Percentiles rank a stretch among this genome's conserved stretches.
These are phyloP conservation scores for Limnothrissa miodon DNA, from an alignment of 2,113 vertebrate species.

Conservation along the genomic window DNA sequence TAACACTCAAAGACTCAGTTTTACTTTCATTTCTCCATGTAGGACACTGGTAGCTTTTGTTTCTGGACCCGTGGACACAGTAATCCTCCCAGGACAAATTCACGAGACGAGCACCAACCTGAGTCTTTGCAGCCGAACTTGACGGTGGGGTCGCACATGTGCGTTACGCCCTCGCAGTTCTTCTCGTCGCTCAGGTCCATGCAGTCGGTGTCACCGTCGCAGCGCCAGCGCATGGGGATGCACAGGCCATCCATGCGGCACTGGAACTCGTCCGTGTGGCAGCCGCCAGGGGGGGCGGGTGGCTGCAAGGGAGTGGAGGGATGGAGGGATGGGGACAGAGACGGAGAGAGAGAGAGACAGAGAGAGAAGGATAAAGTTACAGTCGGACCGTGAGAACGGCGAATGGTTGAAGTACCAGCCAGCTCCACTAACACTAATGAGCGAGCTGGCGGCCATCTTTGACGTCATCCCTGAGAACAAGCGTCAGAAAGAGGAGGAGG, in stretches of 20 bases:
- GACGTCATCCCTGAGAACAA: neutral
- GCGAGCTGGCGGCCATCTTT: neutral
- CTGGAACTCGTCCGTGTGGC: constrained; percentile 93
- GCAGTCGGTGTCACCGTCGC: constrained; percentile 91
- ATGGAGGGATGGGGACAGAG: neutral
- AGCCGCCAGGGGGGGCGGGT: constrained; percentile 88
- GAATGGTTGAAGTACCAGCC: neutral
- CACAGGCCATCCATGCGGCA: constrained; percentile 90
- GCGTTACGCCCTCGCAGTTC: constrained; percentile 91
- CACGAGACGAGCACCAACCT: constrained; percentile 64
- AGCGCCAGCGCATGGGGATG: constrained; percentile 95
- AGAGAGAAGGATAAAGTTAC: neutral
- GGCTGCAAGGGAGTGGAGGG: constrained; percentile 61
- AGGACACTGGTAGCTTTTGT: neutral
- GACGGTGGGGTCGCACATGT: constrained; percentile 87
- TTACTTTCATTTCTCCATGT: neutral
- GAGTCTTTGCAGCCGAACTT: constrained; percentile 96
- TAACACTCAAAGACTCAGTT: neutral
- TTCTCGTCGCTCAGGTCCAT: constrained; percentile 95
- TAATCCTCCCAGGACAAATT: neutral
- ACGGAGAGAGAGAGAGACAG: neutral
- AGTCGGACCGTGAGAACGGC: neutral
- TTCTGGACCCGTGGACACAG: neutral
- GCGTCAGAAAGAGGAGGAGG: neutral
- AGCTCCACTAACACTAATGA: neutral